These are phyloP conservation scores for Leptestheria dahalacensis DNA, from an alignment of 1,140 invertebrate genomes.

Conservation along the genomic window DNA sequence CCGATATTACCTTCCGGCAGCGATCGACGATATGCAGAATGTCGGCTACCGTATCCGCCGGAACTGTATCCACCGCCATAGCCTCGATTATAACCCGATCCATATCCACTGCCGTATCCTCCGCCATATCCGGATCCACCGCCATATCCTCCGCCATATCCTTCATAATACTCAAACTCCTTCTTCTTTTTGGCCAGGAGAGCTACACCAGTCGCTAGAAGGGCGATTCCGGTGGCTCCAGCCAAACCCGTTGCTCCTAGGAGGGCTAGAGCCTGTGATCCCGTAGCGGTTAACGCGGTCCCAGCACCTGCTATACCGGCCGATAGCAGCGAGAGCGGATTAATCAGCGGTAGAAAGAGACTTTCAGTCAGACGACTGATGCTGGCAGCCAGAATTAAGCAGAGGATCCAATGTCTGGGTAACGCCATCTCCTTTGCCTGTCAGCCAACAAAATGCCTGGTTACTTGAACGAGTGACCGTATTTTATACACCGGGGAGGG, in stretches of 20 bases:
- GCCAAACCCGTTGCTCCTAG: not conserved
- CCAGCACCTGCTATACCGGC: not conserved
- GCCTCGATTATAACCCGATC: not conserved
- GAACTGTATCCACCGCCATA: not conserved
- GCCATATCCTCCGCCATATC: not conserved
- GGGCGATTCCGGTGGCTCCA: not conserved
- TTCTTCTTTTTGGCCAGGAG: not conserved
- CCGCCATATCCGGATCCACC: not conserved
- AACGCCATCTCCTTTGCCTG: too few species aligned
- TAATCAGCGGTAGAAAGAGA: not conserved
- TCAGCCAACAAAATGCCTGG: too few species aligned
- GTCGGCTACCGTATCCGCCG: too few species aligned
- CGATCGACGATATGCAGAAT: too few species aligned
- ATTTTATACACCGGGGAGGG: too few species aligned
- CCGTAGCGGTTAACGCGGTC: not conserved
- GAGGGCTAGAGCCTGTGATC: not conserved
- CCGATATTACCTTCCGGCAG: too few species aligned
- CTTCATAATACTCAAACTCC: not conserved
- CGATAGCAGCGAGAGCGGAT: not conserved
- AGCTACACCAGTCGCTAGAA: not conserved
- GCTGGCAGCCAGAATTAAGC: not conserved
- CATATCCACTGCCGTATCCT: not conserved
- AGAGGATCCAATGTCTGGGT: too few species aligned
- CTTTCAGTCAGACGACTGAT: not conserved
- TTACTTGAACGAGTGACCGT: too few species aligned